Base-by-base conservation (phyloP, 2,113 vertebrate genomes). In the Hipposideros armiger region DNA sequence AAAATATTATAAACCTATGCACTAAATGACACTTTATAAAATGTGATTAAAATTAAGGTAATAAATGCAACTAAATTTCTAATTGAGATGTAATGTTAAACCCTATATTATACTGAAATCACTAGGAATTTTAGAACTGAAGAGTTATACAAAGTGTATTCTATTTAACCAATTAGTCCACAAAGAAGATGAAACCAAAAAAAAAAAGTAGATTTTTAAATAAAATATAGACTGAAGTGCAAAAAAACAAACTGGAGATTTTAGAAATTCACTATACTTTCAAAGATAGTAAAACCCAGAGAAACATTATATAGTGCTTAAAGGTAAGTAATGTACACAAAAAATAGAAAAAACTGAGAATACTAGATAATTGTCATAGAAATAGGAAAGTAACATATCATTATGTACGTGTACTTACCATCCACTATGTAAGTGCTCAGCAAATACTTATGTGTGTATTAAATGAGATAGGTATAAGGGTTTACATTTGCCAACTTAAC, bases 21-120 rank as follows among this genome's bases (percentile, higher is more conserved):
- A 84, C 66, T 81, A 90, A 91, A 88, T 72, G 36, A 16, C 40
- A 90, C 64, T n/a, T 77, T 84, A 80, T 32, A 78, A 95, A 90
- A 91, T 52, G 22, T 88, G 4, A 88, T 69, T 94, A 88, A 95
- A 84, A 88, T 42, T 83, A 87, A 91, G 50, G 32, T 62, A 85
- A 91, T 24, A 84, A 94, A 58, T n/a, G 3, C 85, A 81, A 90
- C 30, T 72, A 91, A 94, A 64, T 26, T 47, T 64, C 77, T 91
- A 83, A 84, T 36, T 83, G 19, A 90, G 58, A 91, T 76, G 2
- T 67, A 69, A 81, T 45, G 40, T 73, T 90, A 69, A 91, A 67
- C 62, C 8, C 76, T 91, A 40, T 26, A 56, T 83, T 87, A 77
- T 72, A 87, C 28, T 66, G 15, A 90, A 93, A 90, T 80, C 66